Evolutionary conservation across 2,113 vertebrate species (phyloP).

Genomic region (Condylura cristata): DNA sequence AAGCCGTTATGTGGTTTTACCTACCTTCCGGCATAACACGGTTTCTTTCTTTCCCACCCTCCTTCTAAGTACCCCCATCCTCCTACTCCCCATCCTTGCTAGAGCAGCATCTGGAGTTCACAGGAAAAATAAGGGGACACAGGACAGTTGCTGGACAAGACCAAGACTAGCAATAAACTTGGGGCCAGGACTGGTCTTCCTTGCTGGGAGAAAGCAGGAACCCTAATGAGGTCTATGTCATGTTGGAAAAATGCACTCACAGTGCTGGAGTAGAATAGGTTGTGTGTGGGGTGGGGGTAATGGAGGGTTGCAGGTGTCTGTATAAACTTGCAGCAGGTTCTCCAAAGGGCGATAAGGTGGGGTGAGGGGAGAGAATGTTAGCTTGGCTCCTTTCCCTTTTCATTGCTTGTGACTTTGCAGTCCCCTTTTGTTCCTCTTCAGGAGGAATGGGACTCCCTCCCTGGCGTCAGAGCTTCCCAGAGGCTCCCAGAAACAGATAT

Average conservation of each 20-base stretch:
- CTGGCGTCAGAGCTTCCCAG: slow-evolving; percentile 10
- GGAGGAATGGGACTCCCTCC: slow-evolving; percentile 23
- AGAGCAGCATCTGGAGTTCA: slow-evolving; percentile 24
- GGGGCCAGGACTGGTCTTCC: slow-evolving; percentile 60
- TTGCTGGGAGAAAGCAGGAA: slow-evolving; percentile 71
- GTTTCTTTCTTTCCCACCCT: neutral
- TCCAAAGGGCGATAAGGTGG: slow-evolving; percentile 70
- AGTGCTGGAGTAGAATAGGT: slow-evolving; percentile 72
- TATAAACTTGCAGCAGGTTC: slow-evolving; percentile 80
- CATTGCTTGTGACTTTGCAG: slow-evolving; percentile 55
- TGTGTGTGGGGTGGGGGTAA: slow-evolving; percentile 62
- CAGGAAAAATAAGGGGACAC: neutral
- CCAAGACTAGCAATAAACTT: slow-evolving; percentile 57
- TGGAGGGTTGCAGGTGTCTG: slow-evolving; percentile 84
- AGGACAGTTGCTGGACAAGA: slow-evolving; percentile 16
- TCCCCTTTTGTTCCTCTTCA: slow-evolving; percentile 66
- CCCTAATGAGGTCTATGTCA: slow-evolving; percentile 85
- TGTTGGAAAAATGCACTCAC: slow-evolving; percentile 84
- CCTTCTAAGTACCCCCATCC: neutral
- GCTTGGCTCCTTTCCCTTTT: slow-evolving; percentile 64
- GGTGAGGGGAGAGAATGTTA: slow-evolving; percentile 35
- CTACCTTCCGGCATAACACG: neutral
- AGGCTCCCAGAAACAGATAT: slow-evolving; percentile 51
- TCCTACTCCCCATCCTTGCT: slow-evolving; percentile 24
- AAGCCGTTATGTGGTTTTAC: slow-evolving; percentile 9